Conservation (phyloP, 2,888 invertebrate species). For the Patella caerulea region DNA sequence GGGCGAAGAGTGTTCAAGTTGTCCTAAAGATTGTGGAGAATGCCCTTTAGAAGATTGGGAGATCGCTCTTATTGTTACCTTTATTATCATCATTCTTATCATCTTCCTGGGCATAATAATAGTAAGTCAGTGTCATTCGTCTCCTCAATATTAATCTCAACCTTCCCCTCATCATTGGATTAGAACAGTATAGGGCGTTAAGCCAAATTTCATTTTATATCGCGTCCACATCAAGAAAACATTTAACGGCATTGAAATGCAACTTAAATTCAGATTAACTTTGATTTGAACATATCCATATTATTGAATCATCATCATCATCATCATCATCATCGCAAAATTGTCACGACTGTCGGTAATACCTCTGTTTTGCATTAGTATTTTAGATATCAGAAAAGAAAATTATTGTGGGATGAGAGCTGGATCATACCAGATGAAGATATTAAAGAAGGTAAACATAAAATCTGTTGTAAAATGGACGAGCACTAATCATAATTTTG, state of each 20-base stretch:
- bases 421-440: slow-evolving; percentile 60
- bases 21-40: slow-evolving; percentile 61
- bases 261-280: no score
- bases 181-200: no score
- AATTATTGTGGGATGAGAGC: slow-evolving; percentile 63
- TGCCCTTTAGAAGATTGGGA: slow-evolving; percentile 55
- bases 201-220: no score
- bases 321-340: neutral
- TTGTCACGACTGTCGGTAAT: neutral
- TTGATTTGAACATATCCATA: no score
- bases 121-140: slow-evolving; percentile 29
- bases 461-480: neutral
- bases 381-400: slow-evolving; percentile 52
- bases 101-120: slow-evolving; percentile 36
- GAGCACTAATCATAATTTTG: neutral
- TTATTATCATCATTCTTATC: slow-evolving; percentile 36
- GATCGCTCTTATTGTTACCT: slow-evolving; percentile 45
- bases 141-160: no score
- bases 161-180: no score
- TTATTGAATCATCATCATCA: neutral
- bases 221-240: no score
- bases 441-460: slow-evolving; percentile 48
- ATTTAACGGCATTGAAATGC: no score
- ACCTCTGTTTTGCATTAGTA: slow-evolving; percentile 42
- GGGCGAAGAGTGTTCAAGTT: slow-evolving; percentile 55